These are phyloP conservation scores for Heliconius erato DNA, from an alignment of 2,888 invertebrate genomes.

Conservation along the genomic window DNA sequence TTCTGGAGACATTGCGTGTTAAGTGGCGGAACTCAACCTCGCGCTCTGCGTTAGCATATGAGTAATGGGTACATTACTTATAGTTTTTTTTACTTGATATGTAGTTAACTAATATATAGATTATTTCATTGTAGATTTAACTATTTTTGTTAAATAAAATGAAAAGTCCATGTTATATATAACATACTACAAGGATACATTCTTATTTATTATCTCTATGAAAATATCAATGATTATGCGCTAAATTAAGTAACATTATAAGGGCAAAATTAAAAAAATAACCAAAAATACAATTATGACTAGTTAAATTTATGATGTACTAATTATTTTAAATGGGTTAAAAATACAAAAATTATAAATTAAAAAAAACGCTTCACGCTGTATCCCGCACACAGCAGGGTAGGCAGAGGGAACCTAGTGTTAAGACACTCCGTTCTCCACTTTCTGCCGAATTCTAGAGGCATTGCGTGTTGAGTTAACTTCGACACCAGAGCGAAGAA, in stretches of 20 bases:
- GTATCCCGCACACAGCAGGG: too few relatives aligned
- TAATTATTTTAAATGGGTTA: not conserved
- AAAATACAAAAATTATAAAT: not conserved
- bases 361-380: not conserved
- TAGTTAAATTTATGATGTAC: too few relatives aligned
- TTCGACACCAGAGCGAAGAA: not conserved
- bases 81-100: too few relatives aligned
- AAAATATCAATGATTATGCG: not conserved
- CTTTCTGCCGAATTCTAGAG: not conserved
- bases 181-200: not conserved
- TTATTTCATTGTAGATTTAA: not conserved
- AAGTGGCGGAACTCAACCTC: too few relatives aligned
- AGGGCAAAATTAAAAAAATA: too few relatives aligned
- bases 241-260: not conserved
- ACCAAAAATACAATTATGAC: too few relatives aligned
- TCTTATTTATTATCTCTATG: not conserved
- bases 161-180: not conserved
- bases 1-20: too few relatives aligned
- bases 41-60: too few relatives aligned
- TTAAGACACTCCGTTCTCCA: not conserved
- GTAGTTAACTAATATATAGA: too few relatives aligned
- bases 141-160: not conserved
- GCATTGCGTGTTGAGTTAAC: not conserved
- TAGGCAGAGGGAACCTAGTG: not conserved
- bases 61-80: too few relatives aligned